Evolutionary conservation across 2,888 invertebrate species (phyloP), one percentile per base, ranked within the genome.

Genomic region (Boloria selene): DNA sequence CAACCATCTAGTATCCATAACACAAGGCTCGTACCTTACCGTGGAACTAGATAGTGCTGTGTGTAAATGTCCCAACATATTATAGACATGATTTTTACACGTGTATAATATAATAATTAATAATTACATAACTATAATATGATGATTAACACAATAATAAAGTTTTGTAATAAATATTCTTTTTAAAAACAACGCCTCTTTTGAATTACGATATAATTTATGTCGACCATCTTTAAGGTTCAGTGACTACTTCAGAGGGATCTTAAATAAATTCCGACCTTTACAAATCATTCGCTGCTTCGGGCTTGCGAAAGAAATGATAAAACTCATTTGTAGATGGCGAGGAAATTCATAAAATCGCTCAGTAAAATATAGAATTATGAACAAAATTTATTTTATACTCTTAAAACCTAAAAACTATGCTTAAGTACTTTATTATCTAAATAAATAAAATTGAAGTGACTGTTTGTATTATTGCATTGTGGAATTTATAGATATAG

Each of bases 161-260:
- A n/a, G 42, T 18, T 44, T 18, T 4, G 38, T 55, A 14, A 55
- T 44, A 18, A 18, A 55, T n/a, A 55, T 55, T 55, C 42, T 59
- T 65, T 44, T 49, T 42, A 54, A 44, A 61, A 69, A 67, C 53
- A 54, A 55, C 58, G 47, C 44, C 59, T 47, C 51, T 62, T 67
- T 61, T 65, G 55, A 59, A 62, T 65, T 60, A 47, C 47, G 66
- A 72, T 73, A 75, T 76, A 74, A 77, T 77, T 79, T 75, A 76
- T 75, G 62, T 73, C 72, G 72, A 74, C 76, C 76, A 67, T 65
- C 61, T 67, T 62, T 69, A 68, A 67, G 69, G 65, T 63, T 65
- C 69, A 49, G 50, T 51, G 69, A 69, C 55, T 64, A 16, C 58
- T 47, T 54, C 53, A 31, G 54, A 73, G 66, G 69, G 68, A 69